Base-by-base conservation (phyloP, 1,140 invertebrate species). In the Eueides isabella region DNA sequence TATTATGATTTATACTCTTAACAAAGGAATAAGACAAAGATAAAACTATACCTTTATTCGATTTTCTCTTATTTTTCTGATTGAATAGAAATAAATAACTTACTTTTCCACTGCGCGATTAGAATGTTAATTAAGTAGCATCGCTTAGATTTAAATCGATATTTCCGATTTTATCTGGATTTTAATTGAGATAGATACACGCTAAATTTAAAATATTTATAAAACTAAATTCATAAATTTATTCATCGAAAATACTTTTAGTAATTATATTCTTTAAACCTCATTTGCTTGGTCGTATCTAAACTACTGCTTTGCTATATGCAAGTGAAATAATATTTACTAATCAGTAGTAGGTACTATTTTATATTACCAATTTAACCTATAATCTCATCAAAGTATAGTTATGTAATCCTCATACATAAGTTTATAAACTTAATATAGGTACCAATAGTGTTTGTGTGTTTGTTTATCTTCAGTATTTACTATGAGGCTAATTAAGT, bases 361-460 rank as follows among this genome's bases (percentile, higher is more conserved):
- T 55, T 55, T 55, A 55, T 55, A 55, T 55, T 23, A 26, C 48
- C 48, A 26, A 55, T 55, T 55, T 55, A 55, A 55, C 48, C 48
- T 55, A 26, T 55, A 55, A 26, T 19, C 48, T 55, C 48, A 26
- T 55, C 48, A 55, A 12, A 55, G 9, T 55, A 55, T 26, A 26
- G 48, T 55, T 55, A 55, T 55, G 23, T 26, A 55, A 55, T 55
- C 48, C 12, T 26, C 11, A 55, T 55, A 26, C 9, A 55, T 26
- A 4, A 12, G 11, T 55, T 55, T 55, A 55, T 7, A 12, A 55
- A 26, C 3, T 55, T 12, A 26, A 55, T 55, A 26, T 55, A n/a
- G n/a, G n/a, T n/a, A n/a, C n/a, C n/a, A n/a, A 23, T 23, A 19
- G 0, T 38, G 4, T 6, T 19, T 6, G 48, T 23, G 19, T 55